Percentiles rank a stretch among this genome's conserved stretches.
Evolutionary conservation across 1,140 invertebrate genomes (phyloP).

Genomic region (Kradibia gibbosae): DNA sequence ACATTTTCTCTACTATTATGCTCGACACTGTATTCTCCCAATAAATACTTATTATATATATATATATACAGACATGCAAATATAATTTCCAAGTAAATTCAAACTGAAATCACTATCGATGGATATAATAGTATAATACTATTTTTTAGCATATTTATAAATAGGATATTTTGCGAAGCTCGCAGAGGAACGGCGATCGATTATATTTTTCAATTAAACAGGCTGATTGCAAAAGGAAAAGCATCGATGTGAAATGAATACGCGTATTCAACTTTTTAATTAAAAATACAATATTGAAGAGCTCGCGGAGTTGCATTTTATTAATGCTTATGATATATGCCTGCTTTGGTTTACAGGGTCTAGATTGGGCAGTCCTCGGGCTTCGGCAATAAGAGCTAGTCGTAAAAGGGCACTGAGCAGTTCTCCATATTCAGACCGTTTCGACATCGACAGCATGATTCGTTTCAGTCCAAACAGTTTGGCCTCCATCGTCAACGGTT

Average conservation of each 20-base stretch:
- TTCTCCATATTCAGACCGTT: conserved; percentile 94
- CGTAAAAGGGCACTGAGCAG: conserved; percentile 93
- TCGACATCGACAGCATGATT: conserved; percentile 96
- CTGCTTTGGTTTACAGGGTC: conserved; percentile 73
- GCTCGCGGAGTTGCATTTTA: neutral
- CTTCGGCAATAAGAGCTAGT: conserved; percentile 78
- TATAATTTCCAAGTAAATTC: too few species aligned
- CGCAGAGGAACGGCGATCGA: neutral
- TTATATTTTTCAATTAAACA: neutral
- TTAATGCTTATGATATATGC: neutral
- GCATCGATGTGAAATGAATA: neutral
- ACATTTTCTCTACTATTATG: too few species aligned
- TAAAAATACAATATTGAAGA: neutral
- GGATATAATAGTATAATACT: too few species aligned
- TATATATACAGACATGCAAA: too few species aligned
- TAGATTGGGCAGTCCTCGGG: conserved; percentile 80
- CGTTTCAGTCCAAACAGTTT: conserved; percentile 95
- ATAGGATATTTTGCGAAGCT: too few species aligned
- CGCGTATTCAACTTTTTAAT: neutral
- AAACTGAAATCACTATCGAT: too few species aligned
- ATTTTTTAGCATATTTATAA: too few species aligned
- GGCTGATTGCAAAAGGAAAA: neutral
- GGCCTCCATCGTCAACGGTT: conserved; percentile 91
- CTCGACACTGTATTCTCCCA: too few species aligned
- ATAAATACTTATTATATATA: too few species aligned